Base-by-base conservation (phyloP, 2,888 invertebrate genomes). In the Eubasilissa splendida region DNA sequence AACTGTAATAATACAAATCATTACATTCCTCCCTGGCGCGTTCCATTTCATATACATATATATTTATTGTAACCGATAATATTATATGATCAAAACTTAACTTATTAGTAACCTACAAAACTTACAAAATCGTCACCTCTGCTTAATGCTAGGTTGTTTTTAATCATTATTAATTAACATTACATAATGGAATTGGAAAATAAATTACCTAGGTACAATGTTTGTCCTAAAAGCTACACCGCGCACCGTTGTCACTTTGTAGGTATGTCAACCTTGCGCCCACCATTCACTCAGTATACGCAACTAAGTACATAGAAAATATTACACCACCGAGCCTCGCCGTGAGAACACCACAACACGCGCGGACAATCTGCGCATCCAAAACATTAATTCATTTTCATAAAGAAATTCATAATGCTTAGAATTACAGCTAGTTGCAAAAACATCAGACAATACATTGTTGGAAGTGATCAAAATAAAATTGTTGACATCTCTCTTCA, bases 191-290 rank as follows among this genome's bases (percentile, higher is more conserved):
- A 91, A 91, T 91, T 90, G 88, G 89, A 90, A 89, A 91, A 91
- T 91, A 91, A 91, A 91, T 91, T 91, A 91, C 89, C 91, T 91
- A 91, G 90, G 90, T 91, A 91, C 90, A 90, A 90, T 90, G 88
- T 89, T 84, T 84, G 89, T 88, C 89, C 82, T 81, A 82, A 65
- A 74, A 77, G 68, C 80, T 77, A 79, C 56, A 58, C 76, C 63
- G n/a, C 77, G 52, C 79, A 66, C 63, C 71, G 70, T 54, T 53
- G 31, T 56, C 60, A 63, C 77, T 73, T 54, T 33, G 63, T 33
- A 63, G 63, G 63, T 63, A 33, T 31, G 9, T 70, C 54, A 10
- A 50, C 58, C 65, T 58, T 11, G 56, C 50, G 42, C 54, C 22
- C 59, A 22, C n/a, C 12, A 12, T 56, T 50, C 63, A 63, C 31